These are phyloP conservation scores for Strigops habroptila DNA, from an alignment of 2,113 vertebrate species.

Conservation along the genomic window DNA sequence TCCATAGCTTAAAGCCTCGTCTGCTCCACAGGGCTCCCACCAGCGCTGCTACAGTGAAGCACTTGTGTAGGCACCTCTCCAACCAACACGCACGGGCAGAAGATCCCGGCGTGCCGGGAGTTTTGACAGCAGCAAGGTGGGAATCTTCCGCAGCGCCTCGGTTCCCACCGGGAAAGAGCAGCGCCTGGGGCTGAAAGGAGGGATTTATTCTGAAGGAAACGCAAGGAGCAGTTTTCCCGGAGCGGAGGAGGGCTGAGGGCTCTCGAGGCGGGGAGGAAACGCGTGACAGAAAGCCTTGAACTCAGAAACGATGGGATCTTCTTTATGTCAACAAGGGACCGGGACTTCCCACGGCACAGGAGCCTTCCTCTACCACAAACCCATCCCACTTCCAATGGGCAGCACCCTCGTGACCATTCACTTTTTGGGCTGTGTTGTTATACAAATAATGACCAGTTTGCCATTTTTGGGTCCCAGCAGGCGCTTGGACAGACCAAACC, in stretches of 20 bases:
- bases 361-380: background rate
- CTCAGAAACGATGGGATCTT: background rate
- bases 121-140: background rate
- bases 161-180: background rate
- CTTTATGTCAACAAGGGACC: background rate
- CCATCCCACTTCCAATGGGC: rapidly evolving
- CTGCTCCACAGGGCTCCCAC: background rate
- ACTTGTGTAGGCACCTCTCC: rapidly evolving
- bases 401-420: rapidly evolving
- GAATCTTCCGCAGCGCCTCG: background rate
- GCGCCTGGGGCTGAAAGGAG: rapidly evolving
- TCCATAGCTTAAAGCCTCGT: background rate
- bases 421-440: background rate
- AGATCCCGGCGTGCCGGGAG: rapidly evolving
- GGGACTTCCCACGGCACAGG: background rate
- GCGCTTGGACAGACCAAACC: background rate
- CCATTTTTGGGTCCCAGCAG: no score
- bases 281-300: background rate
- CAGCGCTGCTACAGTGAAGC: background rate
- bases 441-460: rapidly evolving
- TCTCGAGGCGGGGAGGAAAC: background rate
- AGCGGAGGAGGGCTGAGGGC: background rate
- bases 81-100: background rate
- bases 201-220: background rate
- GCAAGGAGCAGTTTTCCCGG: background rate